Evolutionary conservation across 2,113 vertebrate genomes (phyloP).

Genomic region (Aplodontia rufa): DNA sequence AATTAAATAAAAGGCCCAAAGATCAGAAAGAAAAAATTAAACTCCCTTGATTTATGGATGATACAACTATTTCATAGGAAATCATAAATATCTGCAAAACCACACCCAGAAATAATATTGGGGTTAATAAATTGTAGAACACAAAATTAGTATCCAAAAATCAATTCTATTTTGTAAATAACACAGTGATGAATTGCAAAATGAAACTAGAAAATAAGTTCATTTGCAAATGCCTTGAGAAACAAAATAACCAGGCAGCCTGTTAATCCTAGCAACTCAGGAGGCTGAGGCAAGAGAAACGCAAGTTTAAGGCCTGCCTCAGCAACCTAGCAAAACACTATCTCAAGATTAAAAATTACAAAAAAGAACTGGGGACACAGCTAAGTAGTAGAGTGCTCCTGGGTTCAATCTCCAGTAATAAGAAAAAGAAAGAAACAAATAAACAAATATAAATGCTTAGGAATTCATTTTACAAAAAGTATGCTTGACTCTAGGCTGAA

Average conservation of each 20-base stretch:
- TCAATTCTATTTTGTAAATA: background rate
- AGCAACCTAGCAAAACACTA: too few species aligned
- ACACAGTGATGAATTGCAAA: background rate
- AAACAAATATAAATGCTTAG: too few species aligned
- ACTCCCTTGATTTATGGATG: background rate
- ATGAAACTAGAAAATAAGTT: background rate
- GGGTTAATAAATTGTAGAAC: background rate
- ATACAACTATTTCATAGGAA: background rate
- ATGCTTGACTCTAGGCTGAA: background rate
- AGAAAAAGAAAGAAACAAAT: background rate
- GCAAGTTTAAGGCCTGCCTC: too few species aligned
- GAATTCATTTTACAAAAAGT: background rate
- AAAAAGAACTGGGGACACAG: too few species aligned
- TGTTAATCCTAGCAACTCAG: too few species aligned
- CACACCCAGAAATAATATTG: background rate
- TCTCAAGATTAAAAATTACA: too few species aligned
- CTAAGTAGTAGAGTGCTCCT: too few species aligned
- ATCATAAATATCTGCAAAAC: background rate
- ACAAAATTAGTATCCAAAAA: background rate
- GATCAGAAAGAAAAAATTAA: background rate
- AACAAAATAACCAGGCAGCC: too few species aligned
- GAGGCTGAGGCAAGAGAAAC: too few species aligned
- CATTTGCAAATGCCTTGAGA: background rate
- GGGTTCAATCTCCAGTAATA: too few species aligned
- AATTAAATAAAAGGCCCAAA: background rate